phyloP scores from a whole-genome alignment of 1,140 invertebrate genomes.

The Drosophila prosaltans region DNA sequence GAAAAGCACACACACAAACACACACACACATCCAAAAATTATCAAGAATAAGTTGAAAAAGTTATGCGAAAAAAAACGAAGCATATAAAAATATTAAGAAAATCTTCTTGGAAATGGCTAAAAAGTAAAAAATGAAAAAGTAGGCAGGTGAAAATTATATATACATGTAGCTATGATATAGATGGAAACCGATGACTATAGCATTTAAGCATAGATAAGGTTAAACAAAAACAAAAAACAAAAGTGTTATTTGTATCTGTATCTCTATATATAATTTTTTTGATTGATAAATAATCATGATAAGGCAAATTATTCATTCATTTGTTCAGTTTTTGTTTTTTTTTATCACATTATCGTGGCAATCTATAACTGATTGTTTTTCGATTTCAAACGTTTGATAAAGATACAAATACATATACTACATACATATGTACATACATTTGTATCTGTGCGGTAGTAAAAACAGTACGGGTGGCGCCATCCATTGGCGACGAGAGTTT shows the following conservation, averaged over 20 bases:
- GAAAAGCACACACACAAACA: slow-evolving; percentile 34
- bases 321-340: slow-evolving; percentile 11
- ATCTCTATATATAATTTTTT: slow-evolving; percentile 3
- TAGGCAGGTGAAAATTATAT: not conserved
- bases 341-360: not conserved
- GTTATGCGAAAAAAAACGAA: slow-evolving; percentile 25
- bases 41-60: slow-evolving; percentile 56
- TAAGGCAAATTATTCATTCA: slow-evolving; percentile 40
- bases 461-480: slow-evolving; percentile 45
- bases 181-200: no score
- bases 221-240: no score
- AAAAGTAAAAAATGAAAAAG: not conserved
- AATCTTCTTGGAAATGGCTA: slow-evolving; percentile 1
- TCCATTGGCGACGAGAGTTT: not conserved
- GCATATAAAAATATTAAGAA: not conserved
- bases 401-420: not conserved
- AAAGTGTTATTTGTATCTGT: not conserved
- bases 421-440: not conserved
- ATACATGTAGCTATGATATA: not conserved
- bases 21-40: slow-evolving; percentile 36
- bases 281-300: slow-evolving; percentile 20
- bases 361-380: slow-evolving; percentile 20
- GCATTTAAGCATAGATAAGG: no score
- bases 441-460: not conserved
- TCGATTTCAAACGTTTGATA: not conserved